Base-by-base conservation (phyloP, 2,797 vertebrate genomes). In the Amniataba percoides region DNA sequence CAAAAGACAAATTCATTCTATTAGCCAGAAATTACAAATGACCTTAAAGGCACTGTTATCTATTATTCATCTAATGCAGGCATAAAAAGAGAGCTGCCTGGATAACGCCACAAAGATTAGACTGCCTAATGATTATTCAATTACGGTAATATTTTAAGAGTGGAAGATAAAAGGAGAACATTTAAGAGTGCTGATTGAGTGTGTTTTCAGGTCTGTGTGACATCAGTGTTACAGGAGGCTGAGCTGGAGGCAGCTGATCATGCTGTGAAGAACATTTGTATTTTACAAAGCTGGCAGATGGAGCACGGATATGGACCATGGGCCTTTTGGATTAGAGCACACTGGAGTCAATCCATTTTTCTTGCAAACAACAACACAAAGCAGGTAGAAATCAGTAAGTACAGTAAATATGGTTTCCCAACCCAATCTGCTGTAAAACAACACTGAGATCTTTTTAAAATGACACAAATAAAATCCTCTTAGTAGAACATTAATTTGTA, bases 201-300 rank as follows among this genome's bases (percentile, higher is more conserved):
- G 67, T 74, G 66, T 73, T 77, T 59, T 34, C 11, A 42, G 48
- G 18, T 63, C 27, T 72, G 49, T 57, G 71, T 73, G 60, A 46
- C 56, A 60, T 65, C 42, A 51, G 6, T 69, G 40, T 58, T 83
- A 19, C 71, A 74, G 53, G 27, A 68, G 45, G 23, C 58, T 42
- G 27, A 62, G 61, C 8, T 82, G 76, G 69, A 74, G 53, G 64
- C 74, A 74, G 62, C 34, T 36, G 39, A 74, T 88, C 90, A 77
- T 63, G 81, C 89, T 91, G 90, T 59, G 87, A 88, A 61, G 74
- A 74, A 72, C 77, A 79, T 88, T 89, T 89, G 83, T 80, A 77
- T 73, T 82, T 48, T 53, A 46, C 55, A 55, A 60, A 83, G 71
- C 64, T 56, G 74, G 59, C 91, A 93, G 88, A 92, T 93, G 93